phyloP scores from a whole-genome alignment of 92 coral and sea anemone species.

The Epizoanthus scotinus region DNA sequence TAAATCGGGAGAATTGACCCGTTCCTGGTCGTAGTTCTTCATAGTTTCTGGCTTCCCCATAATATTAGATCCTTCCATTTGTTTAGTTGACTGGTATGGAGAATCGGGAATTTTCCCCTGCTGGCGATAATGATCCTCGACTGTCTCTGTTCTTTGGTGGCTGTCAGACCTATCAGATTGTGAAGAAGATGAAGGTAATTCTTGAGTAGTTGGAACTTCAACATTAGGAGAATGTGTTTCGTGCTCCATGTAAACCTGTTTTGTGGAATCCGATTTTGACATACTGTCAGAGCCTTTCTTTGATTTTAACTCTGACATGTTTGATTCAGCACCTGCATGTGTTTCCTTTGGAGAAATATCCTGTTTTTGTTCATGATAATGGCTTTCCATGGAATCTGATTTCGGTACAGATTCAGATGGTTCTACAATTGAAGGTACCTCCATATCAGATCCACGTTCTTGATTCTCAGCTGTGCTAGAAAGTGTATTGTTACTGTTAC shows the following conservation, averaged over 20 bases:
- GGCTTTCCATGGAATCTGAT: neutral
- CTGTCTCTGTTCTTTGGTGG: neutral
- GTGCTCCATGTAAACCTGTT: neutral
- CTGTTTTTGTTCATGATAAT: neutral
- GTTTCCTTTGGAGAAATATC: neutral
- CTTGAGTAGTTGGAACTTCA: neutral
- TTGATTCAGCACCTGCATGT: neutral
- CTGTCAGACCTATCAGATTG: neutral
- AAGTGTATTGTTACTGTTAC: neutral
- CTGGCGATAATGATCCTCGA: conserved; percentile 18
- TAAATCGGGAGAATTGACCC: neutral
- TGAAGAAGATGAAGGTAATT: neutral
- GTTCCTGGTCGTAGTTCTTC: neutral
- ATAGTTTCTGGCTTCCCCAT: neutral
- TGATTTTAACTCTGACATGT: neutral
- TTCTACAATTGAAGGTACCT: conserved; percentile 8
- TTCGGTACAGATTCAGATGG: conserved; percentile 5
- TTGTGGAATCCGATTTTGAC: neutral
- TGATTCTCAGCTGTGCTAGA: neutral
- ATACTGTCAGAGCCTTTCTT: neutral
- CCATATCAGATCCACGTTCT: conserved; percentile 10
- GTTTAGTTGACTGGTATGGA: neutral
- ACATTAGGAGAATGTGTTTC: neutral
- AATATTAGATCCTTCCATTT: neutral
- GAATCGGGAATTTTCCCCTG: conserved; percentile 2